Evolutionary conservation across 2,797 vertebrate genomes (phyloP).

Genomic region (Danio jaintianensis): DNA sequence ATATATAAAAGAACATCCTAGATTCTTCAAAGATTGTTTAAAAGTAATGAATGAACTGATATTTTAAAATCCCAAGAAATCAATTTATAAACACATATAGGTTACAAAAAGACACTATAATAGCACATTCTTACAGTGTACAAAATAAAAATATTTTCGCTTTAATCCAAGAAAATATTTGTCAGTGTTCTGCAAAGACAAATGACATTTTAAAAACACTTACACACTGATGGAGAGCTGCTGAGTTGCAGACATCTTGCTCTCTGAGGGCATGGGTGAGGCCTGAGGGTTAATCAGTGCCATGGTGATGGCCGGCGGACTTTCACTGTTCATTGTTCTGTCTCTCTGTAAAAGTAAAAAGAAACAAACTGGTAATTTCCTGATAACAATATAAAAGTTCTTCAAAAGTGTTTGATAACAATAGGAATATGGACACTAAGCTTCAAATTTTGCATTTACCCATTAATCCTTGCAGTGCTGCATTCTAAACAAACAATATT

Average conservation of each 20-base stretch:
- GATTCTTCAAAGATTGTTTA: background rate
- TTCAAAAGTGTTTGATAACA: background rate
- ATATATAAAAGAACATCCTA: background rate
- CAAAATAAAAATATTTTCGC: background rate
- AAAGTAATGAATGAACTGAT: no score
- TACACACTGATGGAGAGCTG: constrained; percentile 86
- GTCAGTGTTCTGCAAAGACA: background rate
- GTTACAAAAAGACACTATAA: background rate
- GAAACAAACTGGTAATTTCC: background rate
- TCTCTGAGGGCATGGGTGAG: constrained; percentile 70
- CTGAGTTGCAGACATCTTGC: constrained; percentile 79
- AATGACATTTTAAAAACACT: constrained; percentile 64
- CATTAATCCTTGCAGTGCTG: no score
- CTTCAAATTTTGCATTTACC: background rate
- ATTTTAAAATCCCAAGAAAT: background rate
- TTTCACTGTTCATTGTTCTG: constrained; percentile 76
- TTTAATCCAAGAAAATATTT: background rate
- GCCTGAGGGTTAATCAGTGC: constrained; percentile 79
- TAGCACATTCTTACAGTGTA: background rate
- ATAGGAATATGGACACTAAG: no score
- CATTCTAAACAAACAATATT: no score
- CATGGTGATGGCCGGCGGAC: constrained; percentile 78
- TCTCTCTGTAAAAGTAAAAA: constrained; percentile 67
- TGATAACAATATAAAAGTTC: constrained; percentile 5
- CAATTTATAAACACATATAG: background rate